phyloP scores from a whole-genome alignment of 2,113 vertebrate species.

The Lanius ludovicianus region DNA sequence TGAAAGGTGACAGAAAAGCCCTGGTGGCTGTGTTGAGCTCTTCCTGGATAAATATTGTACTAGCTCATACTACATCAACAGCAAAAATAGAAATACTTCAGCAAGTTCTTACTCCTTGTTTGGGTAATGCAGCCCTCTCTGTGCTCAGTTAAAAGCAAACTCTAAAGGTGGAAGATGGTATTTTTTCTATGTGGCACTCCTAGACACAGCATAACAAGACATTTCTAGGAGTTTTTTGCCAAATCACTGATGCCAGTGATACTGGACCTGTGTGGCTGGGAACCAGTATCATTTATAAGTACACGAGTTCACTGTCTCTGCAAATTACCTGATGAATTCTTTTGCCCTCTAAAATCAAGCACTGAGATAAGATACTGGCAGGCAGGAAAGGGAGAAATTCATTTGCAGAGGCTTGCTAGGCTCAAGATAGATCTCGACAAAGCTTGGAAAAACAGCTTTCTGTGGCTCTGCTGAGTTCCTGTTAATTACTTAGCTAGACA shows the following conservation, averaged over 20 bases:
- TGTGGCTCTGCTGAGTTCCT: slow-evolving; percentile 27
- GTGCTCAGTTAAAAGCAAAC: not conserved
- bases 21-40: not conserved
- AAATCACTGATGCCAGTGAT: not conserved
- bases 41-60: not conserved
- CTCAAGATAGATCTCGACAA: not conserved
- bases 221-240: not conserved
- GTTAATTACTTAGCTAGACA: slow-evolving; percentile 33
- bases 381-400: not conserved
- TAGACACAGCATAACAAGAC: not conserved
- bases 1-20: not conserved
- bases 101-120: not conserved
- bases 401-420: not conserved
- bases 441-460: slow-evolving; percentile 19
- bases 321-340: not conserved
- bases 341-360: not conserved
- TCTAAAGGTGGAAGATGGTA: not conserved
- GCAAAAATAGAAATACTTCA: not conserved
- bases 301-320: not conserved
- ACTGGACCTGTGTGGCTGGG: not conserved
- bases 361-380: not conserved
- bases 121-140: not conserved
- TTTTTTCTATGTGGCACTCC: not conserved
- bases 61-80: not conserved
- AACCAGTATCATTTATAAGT: not conserved